Conservation (phyloP, 2,888 invertebrate genomes). For the Muschampia plurimacula region DNA sequence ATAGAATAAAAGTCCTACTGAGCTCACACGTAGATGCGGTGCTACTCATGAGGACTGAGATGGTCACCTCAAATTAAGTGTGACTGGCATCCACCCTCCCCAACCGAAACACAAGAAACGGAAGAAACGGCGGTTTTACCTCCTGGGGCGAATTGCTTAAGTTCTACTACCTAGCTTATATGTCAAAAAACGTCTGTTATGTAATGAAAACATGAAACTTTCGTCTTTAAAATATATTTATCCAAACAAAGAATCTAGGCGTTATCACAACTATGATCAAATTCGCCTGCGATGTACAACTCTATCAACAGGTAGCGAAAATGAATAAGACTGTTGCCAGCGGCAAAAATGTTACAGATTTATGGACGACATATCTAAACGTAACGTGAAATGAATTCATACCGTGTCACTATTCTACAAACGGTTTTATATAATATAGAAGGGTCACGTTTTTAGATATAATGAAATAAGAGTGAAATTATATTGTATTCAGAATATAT, state of each 20-base stretch:
- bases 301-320: slow-evolving; percentile 19
- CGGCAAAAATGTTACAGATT: slow-evolving; percentile 3
- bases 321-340: slow-evolving; percentile 5
- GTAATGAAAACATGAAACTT: not conserved
- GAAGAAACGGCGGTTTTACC: no score
- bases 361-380: not conserved
- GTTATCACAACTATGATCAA: not conserved
- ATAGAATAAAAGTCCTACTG: no score
- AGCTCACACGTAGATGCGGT: no score
- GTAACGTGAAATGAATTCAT: slow-evolving; percentile 6
- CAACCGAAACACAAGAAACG: no score
- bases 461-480: no score
- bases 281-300: not conserved
- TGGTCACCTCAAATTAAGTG: no score
- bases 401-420: not conserved
- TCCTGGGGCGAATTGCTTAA: no score
- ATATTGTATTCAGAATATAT: no score
- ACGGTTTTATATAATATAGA: not conserved
- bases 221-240: not conserved
- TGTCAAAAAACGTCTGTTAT: not conserved
- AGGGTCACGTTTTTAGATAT: not conserved
- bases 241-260: not conserved
- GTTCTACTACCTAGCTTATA: no score
- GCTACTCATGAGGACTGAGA: no score
- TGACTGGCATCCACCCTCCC: no score